Percentiles rank a stretch among this genome's conserved stretches.
Conservation (phyloP, 2,888 invertebrate genomes). For the Nephrotoma appendiculata region DNA sequence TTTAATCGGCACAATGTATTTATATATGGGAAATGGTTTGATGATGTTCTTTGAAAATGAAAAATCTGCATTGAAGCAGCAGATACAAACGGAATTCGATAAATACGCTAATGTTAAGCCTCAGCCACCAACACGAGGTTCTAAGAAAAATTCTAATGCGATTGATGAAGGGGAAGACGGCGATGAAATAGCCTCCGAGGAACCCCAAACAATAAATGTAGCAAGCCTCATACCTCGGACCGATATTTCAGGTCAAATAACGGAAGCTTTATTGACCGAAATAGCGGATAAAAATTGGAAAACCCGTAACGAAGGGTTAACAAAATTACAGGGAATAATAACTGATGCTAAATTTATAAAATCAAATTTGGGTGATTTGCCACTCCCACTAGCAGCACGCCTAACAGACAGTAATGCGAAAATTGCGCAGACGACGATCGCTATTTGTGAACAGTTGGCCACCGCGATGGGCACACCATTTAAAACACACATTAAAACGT, state of each 20-base stretch:
- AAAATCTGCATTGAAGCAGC: constrained; percentile 68
- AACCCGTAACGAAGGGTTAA: constrained; percentile 38
- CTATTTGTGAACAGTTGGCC: constrained; percentile 69
- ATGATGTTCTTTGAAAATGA: constrained; percentile 75
- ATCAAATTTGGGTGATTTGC: constrained; percentile 68
- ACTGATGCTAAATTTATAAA: constrained; percentile 66
- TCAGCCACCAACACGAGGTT: constrained; percentile 56
- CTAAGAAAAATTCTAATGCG: constrained; percentile 18
- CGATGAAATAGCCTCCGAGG: constrained; percentile 26
- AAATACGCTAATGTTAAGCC: constrained; percentile 63
- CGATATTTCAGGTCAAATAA: constrained; percentile 72
- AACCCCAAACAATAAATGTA: constrained; percentile 35
- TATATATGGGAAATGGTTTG: constrained; percentile 60
- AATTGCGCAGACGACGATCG: constrained; percentile 68
- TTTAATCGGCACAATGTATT: constrained; percentile 45
- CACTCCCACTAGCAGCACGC: constrained; percentile 60
- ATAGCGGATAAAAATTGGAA: constrained; percentile 90
- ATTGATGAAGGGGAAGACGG: constrained; percentile 13
- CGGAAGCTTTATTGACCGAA: constrained; percentile 64
- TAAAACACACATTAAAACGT: constrained; percentile 60
- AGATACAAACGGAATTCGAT: constrained; percentile 74
- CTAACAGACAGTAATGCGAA: constrained; percentile 85
- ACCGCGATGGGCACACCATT: constrained; percentile 69
- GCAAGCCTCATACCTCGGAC: constrained; percentile 62
- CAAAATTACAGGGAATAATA: constrained; percentile 29